Evolutionary conservation across 2,797 vertebrate species (phyloP).

Genomic region (Oceanodroma leucorhoa): DNA sequence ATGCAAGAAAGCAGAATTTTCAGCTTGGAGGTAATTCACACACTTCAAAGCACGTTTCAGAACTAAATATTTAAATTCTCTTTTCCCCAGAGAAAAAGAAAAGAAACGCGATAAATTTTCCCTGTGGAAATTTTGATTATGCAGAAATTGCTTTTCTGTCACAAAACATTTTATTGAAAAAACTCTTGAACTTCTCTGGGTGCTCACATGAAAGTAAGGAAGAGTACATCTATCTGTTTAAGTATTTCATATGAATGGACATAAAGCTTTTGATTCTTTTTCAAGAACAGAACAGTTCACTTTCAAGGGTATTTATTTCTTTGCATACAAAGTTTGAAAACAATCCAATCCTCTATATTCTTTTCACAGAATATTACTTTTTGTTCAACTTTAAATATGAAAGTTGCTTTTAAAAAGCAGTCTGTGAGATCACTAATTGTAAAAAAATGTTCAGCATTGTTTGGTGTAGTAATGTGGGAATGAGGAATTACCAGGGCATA

Average conservation of each 20-base stretch:
- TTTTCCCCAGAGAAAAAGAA: slow-evolving; percentile 25
- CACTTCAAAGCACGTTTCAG: slow-evolving; percentile 36
- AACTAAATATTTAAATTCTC: slow-evolving; percentile 39
- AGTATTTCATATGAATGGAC: neutral
- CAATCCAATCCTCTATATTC: neutral
- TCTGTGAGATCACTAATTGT: neutral
- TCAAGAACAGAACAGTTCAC: neutral
- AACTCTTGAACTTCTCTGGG: neutral
- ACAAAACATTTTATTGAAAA: slow-evolving; percentile 26
- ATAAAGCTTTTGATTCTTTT: neutral
- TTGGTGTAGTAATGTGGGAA: neutral
- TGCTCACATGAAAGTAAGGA: neutral
- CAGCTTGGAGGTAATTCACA: slow-evolving; percentile 41
- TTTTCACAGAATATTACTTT: neutral
- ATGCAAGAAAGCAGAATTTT: slow-evolving; percentile 24
- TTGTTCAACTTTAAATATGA: neutral
- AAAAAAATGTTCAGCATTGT: neutral
- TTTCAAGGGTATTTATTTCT: neutral
- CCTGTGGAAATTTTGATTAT: slow-evolving; percentile 52
- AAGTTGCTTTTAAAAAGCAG: neutral
- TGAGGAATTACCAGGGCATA: neutral
- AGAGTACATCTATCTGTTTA: neutral
- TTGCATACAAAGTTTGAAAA: neutral
- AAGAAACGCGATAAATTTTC: slow-evolving; percentile 28
- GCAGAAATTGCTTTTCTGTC: slow-evolving; percentile 49